Percentiles rank a stretch among this genome's conserved stretches.
These are phyloP conservation scores for Epinephelus coioides DNA, from an alignment of 2,797 vertebrate genomes.

Conservation along the genomic window DNA sequence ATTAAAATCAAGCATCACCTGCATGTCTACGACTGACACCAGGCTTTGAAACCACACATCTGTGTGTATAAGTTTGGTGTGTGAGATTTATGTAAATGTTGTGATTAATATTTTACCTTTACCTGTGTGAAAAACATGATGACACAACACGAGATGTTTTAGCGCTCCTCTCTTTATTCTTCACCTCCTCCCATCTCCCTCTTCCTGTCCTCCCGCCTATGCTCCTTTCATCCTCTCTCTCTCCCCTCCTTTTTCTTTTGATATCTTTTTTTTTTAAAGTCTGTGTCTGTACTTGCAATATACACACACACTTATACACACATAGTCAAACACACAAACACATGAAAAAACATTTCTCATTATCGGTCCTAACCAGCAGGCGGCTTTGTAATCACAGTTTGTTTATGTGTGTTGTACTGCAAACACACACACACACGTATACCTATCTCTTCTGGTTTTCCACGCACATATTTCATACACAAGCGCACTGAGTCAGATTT, in stretches of 20 bases:
- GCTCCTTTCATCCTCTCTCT: slow-evolving; percentile 42
- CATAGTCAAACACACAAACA: slow-evolving; percentile 30
- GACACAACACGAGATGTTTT: slow-evolving; percentile 39
- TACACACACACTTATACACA: slow-evolving; percentile 19
- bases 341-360: slow-evolving; percentile 54
- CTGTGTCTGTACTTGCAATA: slow-evolving; percentile 55
- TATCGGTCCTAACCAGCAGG: slow-evolving; percentile 47
- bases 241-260: slow-evolving; percentile 54
- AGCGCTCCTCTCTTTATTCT: slow-evolving; percentile 34
- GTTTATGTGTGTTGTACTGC: slow-evolving; percentile 48
- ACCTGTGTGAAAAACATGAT: slow-evolving; percentile 45
- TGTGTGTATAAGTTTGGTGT: slow-evolving; percentile 13
- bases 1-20: not conserved
- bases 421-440: slow-evolving; percentile 13
- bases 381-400: slow-evolving; percentile 61
- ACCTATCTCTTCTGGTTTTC: slow-evolving; percentile 41
- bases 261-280: slow-evolving; percentile 57
- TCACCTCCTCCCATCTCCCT: slow-evolving; percentile 36
- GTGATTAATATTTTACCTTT: slow-evolving; percentile 67
- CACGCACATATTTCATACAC: slow-evolving; percentile 16
- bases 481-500: slow-evolving; percentile 46
- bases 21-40: not conserved
- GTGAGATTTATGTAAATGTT: slow-evolving; percentile 29
- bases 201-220: slow-evolving; percentile 24
- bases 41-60: not conserved